Conservation (phyloP, 2,797 vertebrate genomes). For the Bovichtus variegatus region DNA sequence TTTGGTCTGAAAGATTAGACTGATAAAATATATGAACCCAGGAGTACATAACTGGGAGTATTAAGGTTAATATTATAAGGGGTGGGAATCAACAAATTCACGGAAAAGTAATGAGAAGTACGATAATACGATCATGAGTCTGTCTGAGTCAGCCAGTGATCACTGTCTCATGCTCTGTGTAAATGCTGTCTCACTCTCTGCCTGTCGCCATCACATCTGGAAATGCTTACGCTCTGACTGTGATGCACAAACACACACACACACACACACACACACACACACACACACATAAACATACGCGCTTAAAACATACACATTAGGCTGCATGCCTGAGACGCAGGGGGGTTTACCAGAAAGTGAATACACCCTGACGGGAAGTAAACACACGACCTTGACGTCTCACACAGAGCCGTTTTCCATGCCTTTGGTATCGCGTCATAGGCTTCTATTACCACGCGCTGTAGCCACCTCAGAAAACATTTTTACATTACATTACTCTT, state of each 20-base stretch:
- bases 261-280: slow-evolving; percentile 23
- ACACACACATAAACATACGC: slow-evolving; percentile 29
- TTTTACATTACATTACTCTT: too few species aligned
- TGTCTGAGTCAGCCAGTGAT: slow-evolving; percentile 44
- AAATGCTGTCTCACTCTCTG: slow-evolving; percentile 41
- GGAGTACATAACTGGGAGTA: not conserved
- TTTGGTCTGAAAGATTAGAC: not conserved
- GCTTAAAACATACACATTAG: not conserved
- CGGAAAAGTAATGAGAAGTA: slow-evolving; percentile 7
- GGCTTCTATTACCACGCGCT: not conserved
- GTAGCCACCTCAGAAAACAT: slow-evolving; percentile 17
- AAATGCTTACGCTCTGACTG: slow-evolving; percentile 56
- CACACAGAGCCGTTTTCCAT: not conserved
- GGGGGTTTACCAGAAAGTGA: slow-evolving; percentile 36
- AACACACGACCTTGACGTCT: slow-evolving; percentile 12
- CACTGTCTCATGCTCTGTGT: slow-evolving; percentile 12
- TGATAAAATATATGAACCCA: not conserved
- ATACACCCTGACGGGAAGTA: slow-evolving; percentile 24
- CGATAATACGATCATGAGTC: not conserved
- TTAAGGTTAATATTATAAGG: slow-evolving; percentile 1
- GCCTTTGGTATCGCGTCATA: slow-evolving; percentile 6
- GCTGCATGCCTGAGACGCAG: slow-evolving; percentile 44
- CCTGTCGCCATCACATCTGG: slow-evolving; percentile 69
- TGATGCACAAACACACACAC: slow-evolving; percentile 43
- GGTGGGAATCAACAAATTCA: slow-evolving; percentile 1